Evolutionary conservation across 2,113 vertebrate genomes (phyloP).

Genomic region (Todiramphus chloris): DNA sequence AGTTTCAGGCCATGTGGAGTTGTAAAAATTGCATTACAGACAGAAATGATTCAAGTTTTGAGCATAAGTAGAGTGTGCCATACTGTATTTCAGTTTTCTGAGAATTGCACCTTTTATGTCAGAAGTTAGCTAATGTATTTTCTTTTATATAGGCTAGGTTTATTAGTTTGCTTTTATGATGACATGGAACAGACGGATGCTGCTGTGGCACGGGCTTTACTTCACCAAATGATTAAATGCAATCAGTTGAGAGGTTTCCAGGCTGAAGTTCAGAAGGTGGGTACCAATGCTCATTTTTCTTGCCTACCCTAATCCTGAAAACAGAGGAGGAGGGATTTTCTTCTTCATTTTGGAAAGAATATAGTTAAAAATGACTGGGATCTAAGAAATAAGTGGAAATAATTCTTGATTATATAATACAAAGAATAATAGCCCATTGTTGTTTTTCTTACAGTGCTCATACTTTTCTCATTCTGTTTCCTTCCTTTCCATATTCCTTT

Average conservation of each 20-base stretch:
- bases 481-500: background rate
- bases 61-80: background rate
- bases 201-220: slow-evolving; percentile 72
- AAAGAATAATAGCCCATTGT: background rate
- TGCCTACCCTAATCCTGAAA: background rate
- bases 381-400: background rate
- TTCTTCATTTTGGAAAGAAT: background rate
- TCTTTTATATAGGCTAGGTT: slow-evolving; percentile 71
- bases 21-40: background rate
- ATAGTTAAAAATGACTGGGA: background rate
- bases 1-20: background rate
- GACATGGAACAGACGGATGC: slow-evolving; percentile 73
- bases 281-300: background rate
- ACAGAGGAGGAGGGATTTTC: background rate
- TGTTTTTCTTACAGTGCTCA: background rate
- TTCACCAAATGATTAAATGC: slow-evolving; percentile 86
- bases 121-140: background rate
- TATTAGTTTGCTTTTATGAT: slow-evolving; percentile 83
- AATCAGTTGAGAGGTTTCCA: slow-evolving; percentile 75
- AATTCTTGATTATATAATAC: background rate
- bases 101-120: background rate
- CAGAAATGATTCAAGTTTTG: background rate
- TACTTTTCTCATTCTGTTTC: background rate
- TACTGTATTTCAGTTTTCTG: background rate
- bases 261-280: slow-evolving; percentile 76